Evolutionary conservation across 2,797 vertebrate genomes (phyloP).

Genomic region (Heliangelus exortis): DNA sequence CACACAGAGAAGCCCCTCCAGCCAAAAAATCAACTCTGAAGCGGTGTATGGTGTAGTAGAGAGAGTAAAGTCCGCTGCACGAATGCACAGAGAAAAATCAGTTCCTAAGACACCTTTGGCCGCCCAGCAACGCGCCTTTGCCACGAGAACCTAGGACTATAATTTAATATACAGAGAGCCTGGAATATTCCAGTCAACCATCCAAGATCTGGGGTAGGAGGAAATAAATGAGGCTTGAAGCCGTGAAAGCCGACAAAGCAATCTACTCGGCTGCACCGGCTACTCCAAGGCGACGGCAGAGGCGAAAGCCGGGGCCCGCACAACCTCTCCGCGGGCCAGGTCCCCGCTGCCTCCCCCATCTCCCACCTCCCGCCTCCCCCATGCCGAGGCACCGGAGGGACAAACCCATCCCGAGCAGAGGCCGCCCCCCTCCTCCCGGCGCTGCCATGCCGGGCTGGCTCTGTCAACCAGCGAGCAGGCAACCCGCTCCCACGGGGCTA

Average conservation of each 20-base stretch:
- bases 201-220: background rate
- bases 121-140: background rate
- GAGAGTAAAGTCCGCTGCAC: background rate
- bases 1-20: background rate
- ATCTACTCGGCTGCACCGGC: rapidly evolving
- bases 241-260: background rate
- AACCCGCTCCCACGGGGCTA: background rate
- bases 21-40: background rate
- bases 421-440: background rate
- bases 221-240: background rate
- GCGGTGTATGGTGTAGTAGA: rapidly evolving
- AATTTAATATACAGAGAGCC: background rate
- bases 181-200: conserved; percentile 52
- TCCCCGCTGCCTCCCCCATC: background rate
- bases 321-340: background rate
- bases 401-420: background rate
- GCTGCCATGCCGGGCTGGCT: background rate
- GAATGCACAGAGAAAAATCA: background rate
- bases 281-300: background rate
- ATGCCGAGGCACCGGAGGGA: background rate
- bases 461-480: background rate
- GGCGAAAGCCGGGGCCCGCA: background rate
- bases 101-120: background rate
- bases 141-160: background rate
- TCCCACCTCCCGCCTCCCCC: background rate